phyloP scores from a whole-genome alignment of 2,113 vertebrate species.

The Shinisaurus crocodilurus region DNA sequence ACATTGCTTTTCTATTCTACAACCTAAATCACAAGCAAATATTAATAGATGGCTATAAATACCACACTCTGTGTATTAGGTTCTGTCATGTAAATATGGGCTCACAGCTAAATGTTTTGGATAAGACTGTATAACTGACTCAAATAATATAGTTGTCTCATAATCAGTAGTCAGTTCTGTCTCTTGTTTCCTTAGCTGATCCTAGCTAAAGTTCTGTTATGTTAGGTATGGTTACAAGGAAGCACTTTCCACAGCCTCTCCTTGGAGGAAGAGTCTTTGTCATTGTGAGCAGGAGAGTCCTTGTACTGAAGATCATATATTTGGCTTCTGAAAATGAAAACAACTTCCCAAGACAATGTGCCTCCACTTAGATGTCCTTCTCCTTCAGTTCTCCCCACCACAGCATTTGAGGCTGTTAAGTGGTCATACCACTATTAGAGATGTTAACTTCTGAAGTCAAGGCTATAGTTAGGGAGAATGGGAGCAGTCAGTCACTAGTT shows the following conservation, averaged over 20 bases:
- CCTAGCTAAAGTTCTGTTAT: background rate
- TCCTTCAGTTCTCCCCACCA: background rate
- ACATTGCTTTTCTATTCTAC: background rate
- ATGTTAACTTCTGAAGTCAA: background rate
- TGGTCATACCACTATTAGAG: slow-evolving; percentile 1
- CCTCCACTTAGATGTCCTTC: background rate
- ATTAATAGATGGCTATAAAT: too few relatives aligned
- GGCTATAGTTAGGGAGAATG: background rate
- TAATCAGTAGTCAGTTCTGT: background rate
- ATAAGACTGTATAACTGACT: background rate
- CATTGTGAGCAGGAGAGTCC: slow-evolving; percentile 23
- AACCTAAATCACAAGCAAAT: background rate
- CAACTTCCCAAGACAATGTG: background rate
- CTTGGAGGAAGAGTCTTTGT: background rate
- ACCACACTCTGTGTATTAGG: background rate
- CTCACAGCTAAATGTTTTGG: background rate
- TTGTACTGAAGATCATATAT: slow-evolving; percentile 13
- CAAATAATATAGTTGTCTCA: background rate
- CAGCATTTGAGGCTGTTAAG: background rate
- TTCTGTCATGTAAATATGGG: background rate
- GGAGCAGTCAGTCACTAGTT: background rate
- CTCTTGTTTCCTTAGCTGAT: background rate
- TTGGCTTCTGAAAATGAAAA: background rate
- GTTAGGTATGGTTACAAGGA: background rate
- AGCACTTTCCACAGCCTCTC: background rate